These are phyloP conservation scores for Reticulitermes speratus DNA, from an alignment of 1,140 invertebrate genomes.

Conservation along the genomic window DNA sequence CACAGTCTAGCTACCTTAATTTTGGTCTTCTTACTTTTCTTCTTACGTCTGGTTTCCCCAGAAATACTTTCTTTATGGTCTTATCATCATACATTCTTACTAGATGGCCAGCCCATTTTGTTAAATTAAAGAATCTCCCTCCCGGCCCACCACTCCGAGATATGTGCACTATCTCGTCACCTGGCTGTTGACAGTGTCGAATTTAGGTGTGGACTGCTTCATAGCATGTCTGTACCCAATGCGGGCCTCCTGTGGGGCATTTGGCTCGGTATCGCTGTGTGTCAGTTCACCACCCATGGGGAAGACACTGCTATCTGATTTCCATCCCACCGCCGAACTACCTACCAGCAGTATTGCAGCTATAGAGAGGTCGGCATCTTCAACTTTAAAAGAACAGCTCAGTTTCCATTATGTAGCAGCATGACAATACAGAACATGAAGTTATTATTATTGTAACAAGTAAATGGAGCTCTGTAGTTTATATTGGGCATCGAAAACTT, in stretches of 20 bases:
- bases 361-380: background rate
- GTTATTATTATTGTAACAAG: no score
- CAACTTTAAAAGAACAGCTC: background rate
- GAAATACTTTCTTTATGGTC: no score
- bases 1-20: no score
- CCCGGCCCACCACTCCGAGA: no score
- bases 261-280: background rate
- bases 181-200: background rate
- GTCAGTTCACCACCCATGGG: background rate
- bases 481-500: no score
- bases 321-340: background rate
- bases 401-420: background rate
- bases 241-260: background rate
- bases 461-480: no score
- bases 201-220: background rate
- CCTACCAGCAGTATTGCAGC: background rate
- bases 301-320: constrained; percentile 13
- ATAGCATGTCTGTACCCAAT: background rate
- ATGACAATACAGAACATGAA: background rate
- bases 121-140: no score
- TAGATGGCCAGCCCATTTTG: no score
- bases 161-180: background rate
- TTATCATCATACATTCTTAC: no score
- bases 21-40: no score
- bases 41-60: no score